These are phyloP conservation scores for Chydorus sphaericus DNA, from an alignment of 2,888 invertebrate genomes.

Conservation along the genomic window DNA sequence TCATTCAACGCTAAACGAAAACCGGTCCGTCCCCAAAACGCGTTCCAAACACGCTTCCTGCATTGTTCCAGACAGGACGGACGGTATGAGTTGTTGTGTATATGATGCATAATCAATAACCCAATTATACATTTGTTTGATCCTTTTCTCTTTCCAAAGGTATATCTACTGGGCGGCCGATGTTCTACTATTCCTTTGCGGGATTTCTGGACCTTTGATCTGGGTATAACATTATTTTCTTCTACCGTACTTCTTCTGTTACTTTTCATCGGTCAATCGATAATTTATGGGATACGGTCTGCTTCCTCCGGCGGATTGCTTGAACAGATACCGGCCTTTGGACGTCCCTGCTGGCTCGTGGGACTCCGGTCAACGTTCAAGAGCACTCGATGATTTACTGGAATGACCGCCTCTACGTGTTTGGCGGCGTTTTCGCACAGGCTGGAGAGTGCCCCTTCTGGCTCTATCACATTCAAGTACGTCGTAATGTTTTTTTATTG, in stretches of 20 bases:
- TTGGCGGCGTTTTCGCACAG: constrained; percentile 69
- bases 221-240: constrained; percentile 38
- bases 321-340: constrained; percentile 9
- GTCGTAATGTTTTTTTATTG: neutral
- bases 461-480: constrained; percentile 57
- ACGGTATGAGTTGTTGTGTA: no score
- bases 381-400: constrained; percentile 71
- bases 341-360: neutral
- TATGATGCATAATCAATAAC: neutral
- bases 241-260: neutral
- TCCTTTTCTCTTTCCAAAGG: neutral
- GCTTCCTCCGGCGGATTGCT: neutral
- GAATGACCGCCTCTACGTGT: constrained; percentile 59
- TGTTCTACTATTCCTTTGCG: constrained; percentile 64
- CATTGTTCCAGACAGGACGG: neutral
- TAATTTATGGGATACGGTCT: neutral
- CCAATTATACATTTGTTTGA: neutral
- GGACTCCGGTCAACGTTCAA: constrained; percentile 58
- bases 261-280: neutral
- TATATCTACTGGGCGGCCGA: constrained; percentile 71
- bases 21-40: neutral
- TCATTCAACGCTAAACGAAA: neutral
- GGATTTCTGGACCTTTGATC: constrained; percentile 70
- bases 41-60: neutral
- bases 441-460: constrained; percentile 69